A percentile compares a stretch with the other conserved stretches of the same genome.
Evolutionary conservation across 2,888 invertebrate species (phyloP).

Genomic region (Drosophila mayaguana): DNA sequence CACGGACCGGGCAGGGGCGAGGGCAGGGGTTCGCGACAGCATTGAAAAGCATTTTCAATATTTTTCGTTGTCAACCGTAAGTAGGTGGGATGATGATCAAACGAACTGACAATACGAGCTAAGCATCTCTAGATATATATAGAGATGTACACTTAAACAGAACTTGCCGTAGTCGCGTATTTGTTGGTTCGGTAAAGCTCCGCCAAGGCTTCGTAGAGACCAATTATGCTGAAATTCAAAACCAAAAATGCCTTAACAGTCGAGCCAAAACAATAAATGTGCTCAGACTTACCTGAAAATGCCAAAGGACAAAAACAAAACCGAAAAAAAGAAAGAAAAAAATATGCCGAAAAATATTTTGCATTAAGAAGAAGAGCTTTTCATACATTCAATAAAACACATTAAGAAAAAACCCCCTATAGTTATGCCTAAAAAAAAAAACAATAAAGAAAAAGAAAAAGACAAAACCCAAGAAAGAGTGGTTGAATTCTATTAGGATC

Average conservation of each 20-base stretch:
- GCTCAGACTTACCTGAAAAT: conserved; percentile 37
- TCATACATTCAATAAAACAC: too few relatives aligned
- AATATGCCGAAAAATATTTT: too few relatives aligned
- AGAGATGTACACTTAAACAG: not conserved
- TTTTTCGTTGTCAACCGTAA: conserved; percentile 51
- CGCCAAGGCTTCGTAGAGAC: conserved; percentile 18
- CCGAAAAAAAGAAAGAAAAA: not conserved
- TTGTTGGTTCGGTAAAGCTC: conserved; percentile 29
- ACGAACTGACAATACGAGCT: conserved; percentile 12
- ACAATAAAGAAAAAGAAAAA: too few relatives aligned
- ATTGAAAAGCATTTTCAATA: conserved; percentile 49
- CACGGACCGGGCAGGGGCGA: not conserved
- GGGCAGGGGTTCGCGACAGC: not conserved
- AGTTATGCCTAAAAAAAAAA: too few relatives aligned
- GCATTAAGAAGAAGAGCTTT: too few relatives aligned
- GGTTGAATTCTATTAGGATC: too few relatives aligned
- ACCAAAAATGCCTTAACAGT: conserved; percentile 33
- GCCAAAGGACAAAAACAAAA: conserved; percentile 37
- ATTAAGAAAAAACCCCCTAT: too few relatives aligned
- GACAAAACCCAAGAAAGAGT: too few relatives aligned
- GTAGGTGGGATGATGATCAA: conserved; percentile 41
- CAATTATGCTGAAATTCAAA: conserved; percentile 67
- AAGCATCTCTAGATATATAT: not conserved
- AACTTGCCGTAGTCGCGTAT: not conserved
- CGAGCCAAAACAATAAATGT: conserved; percentile 19